Conservation (phyloP, 2,888 invertebrate genomes). For the Drosophila meridionalis region DNA sequence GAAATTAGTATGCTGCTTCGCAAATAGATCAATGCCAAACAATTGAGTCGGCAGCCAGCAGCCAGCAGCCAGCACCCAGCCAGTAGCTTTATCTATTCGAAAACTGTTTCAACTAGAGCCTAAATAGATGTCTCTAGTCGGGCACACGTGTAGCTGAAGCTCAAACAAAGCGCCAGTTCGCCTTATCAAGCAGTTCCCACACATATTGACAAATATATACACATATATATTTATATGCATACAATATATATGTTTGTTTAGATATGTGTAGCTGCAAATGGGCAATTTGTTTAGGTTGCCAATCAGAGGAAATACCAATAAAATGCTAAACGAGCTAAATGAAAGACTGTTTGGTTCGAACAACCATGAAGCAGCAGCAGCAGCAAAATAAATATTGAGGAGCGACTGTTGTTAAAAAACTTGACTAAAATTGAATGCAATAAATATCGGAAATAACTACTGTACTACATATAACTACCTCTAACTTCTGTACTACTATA, state of each 20-base stretch:
- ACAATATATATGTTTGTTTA: not conserved
- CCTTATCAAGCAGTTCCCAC: slow-evolving; percentile 32
- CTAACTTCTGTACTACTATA: not conserved
- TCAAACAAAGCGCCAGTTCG: slow-evolving; percentile 14
- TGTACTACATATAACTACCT: not conserved
- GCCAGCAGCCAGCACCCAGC: not conserved
- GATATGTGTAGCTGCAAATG: slow-evolving; percentile 10
- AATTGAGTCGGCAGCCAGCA: not conserved
- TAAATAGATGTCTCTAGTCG: not conserved
- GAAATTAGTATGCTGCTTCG: slow-evolving; percentile 38
- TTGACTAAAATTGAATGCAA: slow-evolving; percentile 17
- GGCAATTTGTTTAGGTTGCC: slow-evolving; percentile 48
- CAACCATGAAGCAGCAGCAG: slow-evolving; percentile 18
- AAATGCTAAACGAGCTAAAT: slow-evolving; percentile 67
- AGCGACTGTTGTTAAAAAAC: slow-evolving; percentile 6
- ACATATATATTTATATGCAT: not conserved
- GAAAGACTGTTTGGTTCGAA: slow-evolving; percentile 27
- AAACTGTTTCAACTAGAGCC: not conserved
- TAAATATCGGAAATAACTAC: not conserved
- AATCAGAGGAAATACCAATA: slow-evolving; percentile 63
- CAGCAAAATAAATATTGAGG: slow-evolving; percentile 24
- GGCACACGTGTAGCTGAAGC: slow-evolving; percentile 33
- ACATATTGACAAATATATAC: slow-evolving; percentile 3
- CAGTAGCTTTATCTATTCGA: not conserved
- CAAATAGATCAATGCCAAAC: slow-evolving; percentile 28